These are phyloP conservation scores for Lepidurus couesii DNA, from an alignment of 1,140 invertebrate species.

Conservation along the genomic window DNA sequence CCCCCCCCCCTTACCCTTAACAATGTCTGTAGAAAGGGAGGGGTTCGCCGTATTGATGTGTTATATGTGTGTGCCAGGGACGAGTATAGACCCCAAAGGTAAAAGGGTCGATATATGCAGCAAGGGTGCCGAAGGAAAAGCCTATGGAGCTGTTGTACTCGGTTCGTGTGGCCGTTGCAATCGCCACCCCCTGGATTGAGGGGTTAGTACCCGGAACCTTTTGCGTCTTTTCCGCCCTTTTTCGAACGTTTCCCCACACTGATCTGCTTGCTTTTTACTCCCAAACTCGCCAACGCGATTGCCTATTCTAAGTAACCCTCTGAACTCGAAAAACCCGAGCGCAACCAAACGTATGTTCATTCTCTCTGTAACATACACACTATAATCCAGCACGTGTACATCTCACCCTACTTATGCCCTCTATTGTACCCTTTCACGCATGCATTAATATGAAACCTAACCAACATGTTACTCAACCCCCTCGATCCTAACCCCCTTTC, in stretches of 20 bases:
- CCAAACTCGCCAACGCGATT: neutral
- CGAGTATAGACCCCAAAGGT: constrained; percentile 12
- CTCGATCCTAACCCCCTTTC: neutral
- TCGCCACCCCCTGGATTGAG: neutral
- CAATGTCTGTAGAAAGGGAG: neutral
- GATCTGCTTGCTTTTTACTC: constrained; percentile 18
- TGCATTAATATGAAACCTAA: neutral
- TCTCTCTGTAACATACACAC: neutral
- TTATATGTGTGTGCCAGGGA: constrained; percentile 17
- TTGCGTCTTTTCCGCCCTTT: constrained; percentile 1
- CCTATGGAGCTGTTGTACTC: neutral
- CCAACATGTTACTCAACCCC: constrained; percentile 21
- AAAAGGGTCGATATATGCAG: neutral
- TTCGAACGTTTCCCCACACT: neutral
- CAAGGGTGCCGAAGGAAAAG: constrained; percentile 11
- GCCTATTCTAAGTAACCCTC: constrained; percentile 18
- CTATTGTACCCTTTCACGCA: neutral
- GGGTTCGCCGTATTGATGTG: constrained; percentile 15
- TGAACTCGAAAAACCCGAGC: neutral
- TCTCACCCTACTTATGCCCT: constrained; percentile 6
- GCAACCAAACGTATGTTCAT: neutral
- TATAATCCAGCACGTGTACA: constrained; percentile 8
- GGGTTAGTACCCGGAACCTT: neutral
- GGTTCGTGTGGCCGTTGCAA: neutral
- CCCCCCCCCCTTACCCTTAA: neutral